These are phyloP conservation scores for Caenorhabditis brenneri DNA, from an alignment of 1,140 invertebrate species.

Conservation along the genomic window DNA sequence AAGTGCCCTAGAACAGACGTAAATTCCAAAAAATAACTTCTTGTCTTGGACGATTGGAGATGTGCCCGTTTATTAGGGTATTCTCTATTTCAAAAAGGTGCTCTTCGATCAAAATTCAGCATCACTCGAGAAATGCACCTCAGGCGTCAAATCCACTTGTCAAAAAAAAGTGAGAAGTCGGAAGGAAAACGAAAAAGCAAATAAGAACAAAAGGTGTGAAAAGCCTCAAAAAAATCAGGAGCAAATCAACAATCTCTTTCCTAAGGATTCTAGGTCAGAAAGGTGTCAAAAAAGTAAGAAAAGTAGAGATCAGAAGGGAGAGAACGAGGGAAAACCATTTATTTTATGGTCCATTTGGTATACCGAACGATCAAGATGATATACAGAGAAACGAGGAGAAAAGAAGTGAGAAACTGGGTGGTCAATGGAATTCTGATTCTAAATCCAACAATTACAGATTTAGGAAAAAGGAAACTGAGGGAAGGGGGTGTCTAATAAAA, in stretches of 20 bases:
- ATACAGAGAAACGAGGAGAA: neutral
- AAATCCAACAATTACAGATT: neutral
- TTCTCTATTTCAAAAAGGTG: no score
- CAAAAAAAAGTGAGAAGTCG: neutral
- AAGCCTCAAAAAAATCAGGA: neutral
- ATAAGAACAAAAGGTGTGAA: neutral
- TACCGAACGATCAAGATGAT: constrained; percentile 16
- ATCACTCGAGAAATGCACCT: no score
- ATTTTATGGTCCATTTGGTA: constrained; percentile 33
- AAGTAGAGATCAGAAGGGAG: neutral
- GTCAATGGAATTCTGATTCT: no score
- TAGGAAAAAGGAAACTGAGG: neutral
- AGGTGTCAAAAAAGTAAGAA: neutral
- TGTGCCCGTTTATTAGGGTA: no score
- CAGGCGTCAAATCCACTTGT: constrained; percentile 29
- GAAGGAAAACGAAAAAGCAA: constrained; percentile 22
- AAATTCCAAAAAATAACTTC: no score
- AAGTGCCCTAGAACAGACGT: no score
- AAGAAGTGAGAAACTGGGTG: no score
- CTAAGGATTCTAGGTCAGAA: neutral
- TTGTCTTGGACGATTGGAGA: no score
- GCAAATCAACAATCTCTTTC: neutral
- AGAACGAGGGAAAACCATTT: neutral
- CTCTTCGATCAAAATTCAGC: no score
- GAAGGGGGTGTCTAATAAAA: neutral